These are phyloP conservation scores for Steromphala cineraria DNA, from an alignment of 2,888 invertebrate genomes.

Conservation along the genomic window DNA sequence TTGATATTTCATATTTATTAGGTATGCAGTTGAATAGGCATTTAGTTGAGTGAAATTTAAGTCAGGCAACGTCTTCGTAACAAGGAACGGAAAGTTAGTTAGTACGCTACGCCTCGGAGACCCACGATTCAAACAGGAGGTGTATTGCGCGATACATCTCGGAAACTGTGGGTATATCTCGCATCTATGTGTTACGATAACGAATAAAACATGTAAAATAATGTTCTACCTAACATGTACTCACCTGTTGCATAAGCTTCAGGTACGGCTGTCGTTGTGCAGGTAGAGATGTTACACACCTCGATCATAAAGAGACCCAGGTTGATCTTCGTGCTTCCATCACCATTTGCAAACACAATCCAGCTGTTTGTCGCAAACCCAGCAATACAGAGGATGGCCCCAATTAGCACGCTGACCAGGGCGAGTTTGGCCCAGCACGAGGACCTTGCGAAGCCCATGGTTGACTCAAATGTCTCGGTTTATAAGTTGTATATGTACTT, in stretches of 20 bases:
- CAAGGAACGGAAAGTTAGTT: too few relatives aligned
- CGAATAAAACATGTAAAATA: too few relatives aligned
- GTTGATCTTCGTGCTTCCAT: constrained; percentile 32
- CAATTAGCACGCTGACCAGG: constrained; percentile 40
- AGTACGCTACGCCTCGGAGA: too few relatives aligned
- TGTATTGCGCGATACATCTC: too few relatives aligned
- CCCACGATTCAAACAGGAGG: too few relatives aligned
- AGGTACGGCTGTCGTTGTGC: constrained; percentile 8
- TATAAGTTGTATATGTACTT: too few relatives aligned
- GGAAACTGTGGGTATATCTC: too few relatives aligned
- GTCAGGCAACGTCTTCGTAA: too few relatives aligned
- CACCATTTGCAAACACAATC: constrained; percentile 49
- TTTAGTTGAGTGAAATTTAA: too few relatives aligned
- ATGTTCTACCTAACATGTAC: background rate
- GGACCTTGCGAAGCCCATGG: constrained; percentile 38
- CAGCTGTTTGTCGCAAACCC: constrained; percentile 55
- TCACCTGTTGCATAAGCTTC: constrained; percentile 13
- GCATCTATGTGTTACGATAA: too few relatives aligned
- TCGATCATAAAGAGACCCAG: constrained; percentile 52
- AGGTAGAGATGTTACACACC: constrained; percentile 32
- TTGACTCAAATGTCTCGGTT: background rate
- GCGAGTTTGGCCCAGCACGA: constrained; percentile 57
- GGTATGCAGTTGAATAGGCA: too few relatives aligned
- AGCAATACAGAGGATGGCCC: constrained; percentile 45
- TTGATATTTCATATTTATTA: too few relatives aligned